These are phyloP conservation scores for Sinonovacula constricta DNA, from an alignment of 1,140 invertebrate species.

Conservation along the genomic window DNA sequence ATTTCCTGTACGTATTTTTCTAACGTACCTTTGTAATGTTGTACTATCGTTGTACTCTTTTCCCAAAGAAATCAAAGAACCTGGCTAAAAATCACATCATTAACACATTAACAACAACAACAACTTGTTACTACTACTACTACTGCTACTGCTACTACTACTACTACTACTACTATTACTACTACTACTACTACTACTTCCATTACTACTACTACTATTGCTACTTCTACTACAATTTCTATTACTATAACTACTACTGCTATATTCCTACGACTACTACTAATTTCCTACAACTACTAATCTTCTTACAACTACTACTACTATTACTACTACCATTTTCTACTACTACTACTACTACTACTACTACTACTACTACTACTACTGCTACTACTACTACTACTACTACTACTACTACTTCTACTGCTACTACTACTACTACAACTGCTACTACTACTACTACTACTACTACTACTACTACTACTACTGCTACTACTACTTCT, in stretches of 20 bases:
- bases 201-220: no score
- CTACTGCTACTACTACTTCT: slow-evolving; percentile 10
- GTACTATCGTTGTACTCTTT: no score
- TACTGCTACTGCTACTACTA: slow-evolving; percentile 12
- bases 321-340: not conserved
- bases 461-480: slow-evolving; percentile 1
- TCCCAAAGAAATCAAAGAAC: no score
- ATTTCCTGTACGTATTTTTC: no score
- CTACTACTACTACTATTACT: not conserved
- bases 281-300: not conserved
- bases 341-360: not conserved
- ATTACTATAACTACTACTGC: not conserved
- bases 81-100: no score
- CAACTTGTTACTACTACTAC: no score
- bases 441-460: slow-evolving; percentile 1
- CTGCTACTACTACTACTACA: not conserved
- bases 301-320: not conserved
- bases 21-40: no score
- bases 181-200: no score
- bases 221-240: no score
- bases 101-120: no score
- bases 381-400: not conserved
- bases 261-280: no score
- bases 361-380: slow-evolving; percentile 2
- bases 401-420: slow-evolving; percentile 5